Percentiles rank a stretch among this genome's conserved stretches.
Evolutionary conservation across 2,888 invertebrate species (phyloP).

Genomic region (Hydrotaea cyrtoneurina): DNA sequence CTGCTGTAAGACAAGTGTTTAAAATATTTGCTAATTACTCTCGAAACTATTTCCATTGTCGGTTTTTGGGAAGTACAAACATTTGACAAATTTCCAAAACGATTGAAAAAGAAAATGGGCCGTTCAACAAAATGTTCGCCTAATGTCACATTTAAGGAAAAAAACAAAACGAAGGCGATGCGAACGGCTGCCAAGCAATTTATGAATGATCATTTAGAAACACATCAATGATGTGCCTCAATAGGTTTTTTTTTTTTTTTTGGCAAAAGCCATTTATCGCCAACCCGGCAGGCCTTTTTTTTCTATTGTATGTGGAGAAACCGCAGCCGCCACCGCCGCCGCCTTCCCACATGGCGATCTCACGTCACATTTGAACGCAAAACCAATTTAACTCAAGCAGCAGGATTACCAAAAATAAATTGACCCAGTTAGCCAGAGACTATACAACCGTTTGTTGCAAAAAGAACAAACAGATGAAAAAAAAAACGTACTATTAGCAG

Average conservation of each 20-base stretch:
- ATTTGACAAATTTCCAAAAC: slow-evolving; percentile 16
- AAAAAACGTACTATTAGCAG: slow-evolving; percentile 1
- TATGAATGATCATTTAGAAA: slow-evolving; percentile 11
- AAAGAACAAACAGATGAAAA: not conserved
- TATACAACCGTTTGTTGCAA: not conserved
- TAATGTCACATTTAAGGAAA: slow-evolving; percentile 15
- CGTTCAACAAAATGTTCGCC: slow-evolving; percentile 14
- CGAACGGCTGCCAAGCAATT: not conserved
- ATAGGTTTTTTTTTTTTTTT: too few relatives aligned
- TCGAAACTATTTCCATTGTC: not conserved
- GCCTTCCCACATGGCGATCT: slow-evolving; percentile 25
- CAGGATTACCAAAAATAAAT: slow-evolving; percentile 30
- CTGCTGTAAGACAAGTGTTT: not conserved
- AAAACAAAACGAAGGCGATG: not conserved
- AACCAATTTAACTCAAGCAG: slow-evolving; percentile 1
- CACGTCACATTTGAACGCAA: slow-evolving; percentile 9
- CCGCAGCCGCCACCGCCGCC: too few relatives aligned
- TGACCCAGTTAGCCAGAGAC: slow-evolving; percentile 12
- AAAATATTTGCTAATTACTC: not conserved
- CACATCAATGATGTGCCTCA: slow-evolving; percentile 16
- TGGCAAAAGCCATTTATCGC: slow-evolving; percentile 18
- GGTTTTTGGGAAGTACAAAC: too few relatives aligned
- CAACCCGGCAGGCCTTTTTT: not conserved
- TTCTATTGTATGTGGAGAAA: not conserved
- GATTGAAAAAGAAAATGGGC: slow-evolving; percentile 4